A percentile compares a stretch with the other conserved stretches of the same genome.
phyloP scores from a whole-genome alignment of 2,113 vertebrate genomes.

The Xerus inauris region DNA sequence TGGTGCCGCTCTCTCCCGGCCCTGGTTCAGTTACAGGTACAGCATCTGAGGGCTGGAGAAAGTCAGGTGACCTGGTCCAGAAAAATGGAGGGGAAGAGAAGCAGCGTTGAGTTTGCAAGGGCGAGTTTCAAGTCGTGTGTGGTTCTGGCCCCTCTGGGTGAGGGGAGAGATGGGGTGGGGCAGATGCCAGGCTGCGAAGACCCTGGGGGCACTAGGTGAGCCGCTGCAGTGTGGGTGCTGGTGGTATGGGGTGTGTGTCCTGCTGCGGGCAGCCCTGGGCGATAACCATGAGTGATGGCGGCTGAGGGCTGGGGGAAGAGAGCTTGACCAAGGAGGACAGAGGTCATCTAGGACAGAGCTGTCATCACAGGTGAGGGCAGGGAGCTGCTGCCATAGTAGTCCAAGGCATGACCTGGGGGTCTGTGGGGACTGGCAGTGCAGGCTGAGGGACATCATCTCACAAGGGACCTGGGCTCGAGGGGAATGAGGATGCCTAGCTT shows the following conservation, averaged over 20 bases:
- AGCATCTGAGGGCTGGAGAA: background rate
- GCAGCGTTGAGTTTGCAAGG: background rate
- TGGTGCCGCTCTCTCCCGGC: background rate
- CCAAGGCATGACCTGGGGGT: background rate
- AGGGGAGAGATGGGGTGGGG: background rate
- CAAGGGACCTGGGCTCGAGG: too few species aligned
- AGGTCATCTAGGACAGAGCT: background rate
- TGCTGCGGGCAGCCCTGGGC: background rate
- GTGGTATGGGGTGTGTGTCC: background rate
- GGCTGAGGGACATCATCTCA: too few species aligned
- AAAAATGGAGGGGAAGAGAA: too few species aligned
- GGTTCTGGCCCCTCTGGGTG: background rate
- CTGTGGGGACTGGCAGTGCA: too few species aligned
- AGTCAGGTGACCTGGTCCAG: background rate
- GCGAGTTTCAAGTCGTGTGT: accelerated
- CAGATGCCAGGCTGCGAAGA: background rate
- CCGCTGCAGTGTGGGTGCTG: background rate
- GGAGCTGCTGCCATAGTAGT: background rate
- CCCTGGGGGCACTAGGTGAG: accelerated
- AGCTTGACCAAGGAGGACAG: background rate
- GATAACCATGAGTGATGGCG: too few species aligned
- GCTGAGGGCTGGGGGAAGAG: background rate
- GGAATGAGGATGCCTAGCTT: background rate
- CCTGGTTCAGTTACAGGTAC: accelerated
- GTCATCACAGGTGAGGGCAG: background rate